These are phyloP conservation scores for Corythaixoides concolor DNA, from an alignment of 2,113 vertebrate genomes.

Conservation along the genomic window DNA sequence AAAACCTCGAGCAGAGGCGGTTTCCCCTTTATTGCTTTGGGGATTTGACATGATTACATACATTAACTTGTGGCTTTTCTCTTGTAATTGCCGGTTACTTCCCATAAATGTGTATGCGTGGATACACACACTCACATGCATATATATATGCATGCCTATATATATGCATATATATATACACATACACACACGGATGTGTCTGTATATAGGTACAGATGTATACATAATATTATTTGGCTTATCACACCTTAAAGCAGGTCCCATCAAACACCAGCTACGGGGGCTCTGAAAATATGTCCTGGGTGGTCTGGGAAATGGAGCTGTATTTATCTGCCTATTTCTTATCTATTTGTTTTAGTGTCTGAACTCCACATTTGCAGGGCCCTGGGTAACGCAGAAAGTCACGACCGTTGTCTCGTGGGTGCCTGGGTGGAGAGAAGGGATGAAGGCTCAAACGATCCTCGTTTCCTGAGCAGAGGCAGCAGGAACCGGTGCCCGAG, in stretches of 20 bases:
- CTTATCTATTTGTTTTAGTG: neutral
- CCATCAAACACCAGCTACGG: fast-evolving
- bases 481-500: neutral
- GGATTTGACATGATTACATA: conserved; percentile 46
- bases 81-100: conserved; percentile 8
- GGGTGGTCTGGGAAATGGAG: neutral
- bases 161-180: neutral
- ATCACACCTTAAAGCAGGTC: neutral
- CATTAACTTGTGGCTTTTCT: conserved; percentile 40
- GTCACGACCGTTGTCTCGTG: fast-evolving
- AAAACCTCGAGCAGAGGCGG: neutral
- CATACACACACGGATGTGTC: neutral
- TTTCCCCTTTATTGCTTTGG: conserved; percentile 13
- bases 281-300: neutral
- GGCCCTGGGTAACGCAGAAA: neutral
- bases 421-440: neutral
- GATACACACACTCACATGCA: neutral
- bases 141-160: neutral
- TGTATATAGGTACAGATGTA: neutral
- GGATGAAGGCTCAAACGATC: neutral
- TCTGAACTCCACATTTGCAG: neutral
- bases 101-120: neutral
- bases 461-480: neutral
- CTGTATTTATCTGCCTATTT: neutral
- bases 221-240: neutral